phyloP scores from a whole-genome alignment of 2,113 vertebrate species.

The Notothenia coriiceps region DNA sequence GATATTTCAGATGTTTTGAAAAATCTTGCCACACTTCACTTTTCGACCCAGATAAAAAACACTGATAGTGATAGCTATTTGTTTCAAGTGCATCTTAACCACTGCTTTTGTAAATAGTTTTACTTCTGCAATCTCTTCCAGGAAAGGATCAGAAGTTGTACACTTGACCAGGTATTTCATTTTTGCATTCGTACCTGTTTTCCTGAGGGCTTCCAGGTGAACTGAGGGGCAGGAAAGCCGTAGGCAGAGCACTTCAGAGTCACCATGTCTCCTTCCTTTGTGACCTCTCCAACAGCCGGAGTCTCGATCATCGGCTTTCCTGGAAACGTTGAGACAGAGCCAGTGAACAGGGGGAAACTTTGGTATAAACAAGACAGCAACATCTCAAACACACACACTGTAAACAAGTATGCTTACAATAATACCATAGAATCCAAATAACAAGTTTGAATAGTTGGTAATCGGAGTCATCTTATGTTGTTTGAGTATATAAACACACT shows the following conservation, averaged over 20 bases:
- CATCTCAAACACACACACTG: background rate
- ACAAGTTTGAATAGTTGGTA: background rate
- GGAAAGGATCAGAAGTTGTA: background rate
- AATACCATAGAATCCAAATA: background rate
- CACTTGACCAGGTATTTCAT: background rate
- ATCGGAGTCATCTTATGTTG: background rate
- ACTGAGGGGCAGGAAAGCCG: constrained; percentile 70
- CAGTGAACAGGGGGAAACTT: background rate
- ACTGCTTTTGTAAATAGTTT: background rate
- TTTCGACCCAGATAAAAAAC: constrained; percentile 28
- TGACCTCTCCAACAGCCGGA: constrained; percentile 46
- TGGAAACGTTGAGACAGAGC: constrained; percentile 27
- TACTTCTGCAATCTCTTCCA: background rate
- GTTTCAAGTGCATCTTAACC: background rate
- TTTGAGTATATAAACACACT: too few relatives aligned
- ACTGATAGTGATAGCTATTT: background rate
- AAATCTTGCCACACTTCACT: constrained; percentile 29
- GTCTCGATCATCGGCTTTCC: constrained; percentile 72
- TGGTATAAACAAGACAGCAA: background rate
- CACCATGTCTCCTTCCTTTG: constrained; percentile 72
- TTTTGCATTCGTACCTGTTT: constrained; percentile 61
- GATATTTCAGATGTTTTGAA: constrained; percentile 17
- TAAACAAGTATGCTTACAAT: background rate
- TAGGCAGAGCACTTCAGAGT: constrained; percentile 69
- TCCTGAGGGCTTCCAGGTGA: constrained; percentile 74